Base-by-base conservation (phyloP, 2,888 invertebrate genomes). In the Caradrina clavipalpis region DNA sequence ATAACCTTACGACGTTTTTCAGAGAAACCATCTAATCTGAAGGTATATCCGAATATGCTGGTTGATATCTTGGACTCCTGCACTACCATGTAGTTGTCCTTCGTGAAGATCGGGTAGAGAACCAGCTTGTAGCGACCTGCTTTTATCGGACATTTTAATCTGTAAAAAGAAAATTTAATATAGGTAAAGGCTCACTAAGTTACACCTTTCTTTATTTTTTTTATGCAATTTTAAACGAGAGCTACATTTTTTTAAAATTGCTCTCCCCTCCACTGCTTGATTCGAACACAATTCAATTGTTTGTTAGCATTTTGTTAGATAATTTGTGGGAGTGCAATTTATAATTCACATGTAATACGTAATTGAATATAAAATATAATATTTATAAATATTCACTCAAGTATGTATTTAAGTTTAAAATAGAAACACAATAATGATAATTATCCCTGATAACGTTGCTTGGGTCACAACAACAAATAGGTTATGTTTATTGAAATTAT, bases 51-150 rank as follows among this genome's bases (percentile, higher is more conserved):
- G 59, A 93, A 93, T 7, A 92, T 81, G 73, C 92, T 92, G 69
- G 92, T 92, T 1, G 93, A 93, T 78, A 92, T 92, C 79, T 92
- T 92, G n/a, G 93, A 84, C 78, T 93, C 93, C 17, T 88, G 81
- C 2, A 92, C 92, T 0, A 87, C 81, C 13, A 90, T 65, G 77
- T 89, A 88, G 79, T 90, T 91, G 82, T 91, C 90, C 42, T 90
- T 88, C 0, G 87, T 89, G 78, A 87, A 88, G 69, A 90, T 81
- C 1, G 92, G 92, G 75, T 88, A 93, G 63, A 87, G 77, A 4
- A 60, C 35, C 21, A 93, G 69, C 39, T 81, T 82, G 84, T 92
- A 92, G 6, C 19, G 69, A 0, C 92, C 93, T 0, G 89, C 86
- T 57, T 79, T 73, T 39, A 93, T 31, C 0, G 93, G 93, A 77